phyloP scores from a whole-genome alignment of 1,140 invertebrate genomes.

The Heliothis subflexa region DNA sequence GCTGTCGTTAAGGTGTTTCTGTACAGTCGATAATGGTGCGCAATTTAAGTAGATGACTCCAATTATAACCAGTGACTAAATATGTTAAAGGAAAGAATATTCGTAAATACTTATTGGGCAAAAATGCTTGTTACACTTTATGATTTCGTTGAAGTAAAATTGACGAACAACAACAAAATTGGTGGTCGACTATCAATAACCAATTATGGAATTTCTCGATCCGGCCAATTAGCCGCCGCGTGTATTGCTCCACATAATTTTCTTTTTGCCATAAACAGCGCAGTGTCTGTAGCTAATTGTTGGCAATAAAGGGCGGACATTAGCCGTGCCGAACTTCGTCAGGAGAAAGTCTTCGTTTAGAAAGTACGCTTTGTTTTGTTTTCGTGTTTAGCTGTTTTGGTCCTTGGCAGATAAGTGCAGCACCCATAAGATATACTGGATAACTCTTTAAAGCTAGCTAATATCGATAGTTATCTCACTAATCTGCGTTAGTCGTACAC shows the following conservation, averaged over 20 bases:
- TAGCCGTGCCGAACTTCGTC: slow-evolving; percentile 65
- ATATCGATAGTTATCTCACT: slow-evolving; percentile 75
- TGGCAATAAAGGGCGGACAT: slow-evolving; percentile 65
- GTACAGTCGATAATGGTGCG: not conserved
- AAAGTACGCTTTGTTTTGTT: slow-evolving; percentile 75
- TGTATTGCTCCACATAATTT: slow-evolving; percentile 48
- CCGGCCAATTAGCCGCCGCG: slow-evolving; percentile 24
- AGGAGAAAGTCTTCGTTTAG: slow-evolving; percentile 74
- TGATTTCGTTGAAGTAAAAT: slow-evolving; percentile 14
- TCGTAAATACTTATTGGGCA: not conserved
- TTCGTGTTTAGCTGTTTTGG: slow-evolving; percentile 57
- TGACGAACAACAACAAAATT: slow-evolving; percentile 14
- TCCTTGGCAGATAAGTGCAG: slow-evolving; percentile 55
- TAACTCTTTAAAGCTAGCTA: slow-evolving; percentile 54
- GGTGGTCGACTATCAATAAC: slow-evolving; percentile 20
- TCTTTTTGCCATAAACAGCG: slow-evolving; percentile 44
- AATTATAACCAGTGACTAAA: not conserved
- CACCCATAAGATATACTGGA: slow-evolving; percentile 53
- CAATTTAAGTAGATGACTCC: slow-evolving; percentile 4
- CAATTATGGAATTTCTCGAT: slow-evolving; percentile 42
- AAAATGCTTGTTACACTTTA: slow-evolving; percentile 9
- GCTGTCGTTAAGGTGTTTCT: not conserved
- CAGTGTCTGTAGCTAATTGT: slow-evolving; percentile 55
- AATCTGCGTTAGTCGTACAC: slow-evolving; percentile 57
- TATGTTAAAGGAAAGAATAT: not conserved